Evolutionary conservation across 2,797 vertebrate species (phyloP), one percentile per base, ranked within the genome.

Genomic region (Potorous gilbertii): DNA sequence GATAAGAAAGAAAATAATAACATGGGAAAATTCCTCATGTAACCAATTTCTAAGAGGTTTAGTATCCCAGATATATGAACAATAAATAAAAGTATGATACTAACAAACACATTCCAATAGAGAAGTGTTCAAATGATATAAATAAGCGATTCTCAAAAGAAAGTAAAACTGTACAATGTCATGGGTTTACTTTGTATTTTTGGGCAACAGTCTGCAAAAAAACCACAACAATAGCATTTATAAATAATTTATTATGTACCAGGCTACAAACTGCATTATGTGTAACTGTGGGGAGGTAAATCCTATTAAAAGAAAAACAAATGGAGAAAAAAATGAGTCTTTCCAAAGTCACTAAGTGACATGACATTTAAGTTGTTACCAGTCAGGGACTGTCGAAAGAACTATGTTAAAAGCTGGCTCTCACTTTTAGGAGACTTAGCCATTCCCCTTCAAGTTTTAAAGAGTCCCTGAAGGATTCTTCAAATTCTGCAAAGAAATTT

Each of bases 401-500:
- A 90, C 4, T 28, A 90, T n/a, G 29, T 91, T n/a, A 57, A 92
- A 93, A 95, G 14, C 21, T 29, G 3, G 0, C 21, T 66, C 46
- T 2, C 52, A 31, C 54, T 34, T 50, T 0, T 34, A 0, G 74
- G 28, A 56, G 0, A 5, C 57, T 21, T 5, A 50, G 5, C 5
- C 2, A n/a, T 54, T 93, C 40, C 1, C 12, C 0, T 90, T 95
- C 31, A 55, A 0, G 6, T 92, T 62, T 81, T 62, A 16, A 93
- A 57, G 50, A 56, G 34, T 92, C 56, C 34, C n/a, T 91, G 54
- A n/a, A 87, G 6, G 29, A 55, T 21, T 92, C 95, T 96, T 59
- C n/a, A 31, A 93, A 95, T 81, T 4, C 24, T 95, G 8, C 95
- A 34, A 13, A 34, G 9, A 87, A 95, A 74, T 9, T n/a, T n/a